These are phyloP conservation scores for Pygoscelis adeliae DNA, from an alignment of 2,113 vertebrate species.

Conservation along the genomic window DNA sequence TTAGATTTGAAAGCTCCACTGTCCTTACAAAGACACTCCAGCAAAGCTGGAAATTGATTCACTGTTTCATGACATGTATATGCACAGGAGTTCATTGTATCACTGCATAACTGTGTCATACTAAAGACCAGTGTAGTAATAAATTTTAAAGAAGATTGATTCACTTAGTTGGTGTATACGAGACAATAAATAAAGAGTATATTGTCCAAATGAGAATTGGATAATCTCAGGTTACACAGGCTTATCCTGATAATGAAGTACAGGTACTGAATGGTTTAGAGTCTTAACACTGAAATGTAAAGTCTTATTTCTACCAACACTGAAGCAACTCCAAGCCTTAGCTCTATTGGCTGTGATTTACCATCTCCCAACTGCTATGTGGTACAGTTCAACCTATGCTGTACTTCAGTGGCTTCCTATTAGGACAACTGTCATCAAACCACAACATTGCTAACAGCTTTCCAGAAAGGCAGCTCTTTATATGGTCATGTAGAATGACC, in stretches of 20 bases:
- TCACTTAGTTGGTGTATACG: neutral
- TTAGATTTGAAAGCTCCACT: slow-evolving; percentile 37
- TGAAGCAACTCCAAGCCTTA: neutral
- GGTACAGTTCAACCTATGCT: neutral
- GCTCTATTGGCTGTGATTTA: neutral
- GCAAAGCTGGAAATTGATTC: neutral
- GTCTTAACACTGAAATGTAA: neutral
- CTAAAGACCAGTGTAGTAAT: neutral
- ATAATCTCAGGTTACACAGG: neutral
- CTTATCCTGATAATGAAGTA: neutral
- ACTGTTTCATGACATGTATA: neutral
- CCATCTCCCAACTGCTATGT: neutral
- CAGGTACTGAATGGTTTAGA: neutral
- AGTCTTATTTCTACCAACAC: neutral
- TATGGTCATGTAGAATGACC: neutral
- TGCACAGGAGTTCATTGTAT: neutral
- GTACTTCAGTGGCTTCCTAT: neutral
- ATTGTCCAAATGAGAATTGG: neutral
- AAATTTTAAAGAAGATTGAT: neutral
- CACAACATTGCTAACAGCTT: neutral
- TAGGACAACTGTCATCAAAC: neutral
- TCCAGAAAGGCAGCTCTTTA: neutral
- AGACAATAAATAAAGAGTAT: neutral
- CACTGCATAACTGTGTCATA: neutral
- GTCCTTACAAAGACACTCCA: neutral